phyloP scores from a whole-genome alignment of 2,797 vertebrate genomes.

The Pangasius mekongensis region DNA sequence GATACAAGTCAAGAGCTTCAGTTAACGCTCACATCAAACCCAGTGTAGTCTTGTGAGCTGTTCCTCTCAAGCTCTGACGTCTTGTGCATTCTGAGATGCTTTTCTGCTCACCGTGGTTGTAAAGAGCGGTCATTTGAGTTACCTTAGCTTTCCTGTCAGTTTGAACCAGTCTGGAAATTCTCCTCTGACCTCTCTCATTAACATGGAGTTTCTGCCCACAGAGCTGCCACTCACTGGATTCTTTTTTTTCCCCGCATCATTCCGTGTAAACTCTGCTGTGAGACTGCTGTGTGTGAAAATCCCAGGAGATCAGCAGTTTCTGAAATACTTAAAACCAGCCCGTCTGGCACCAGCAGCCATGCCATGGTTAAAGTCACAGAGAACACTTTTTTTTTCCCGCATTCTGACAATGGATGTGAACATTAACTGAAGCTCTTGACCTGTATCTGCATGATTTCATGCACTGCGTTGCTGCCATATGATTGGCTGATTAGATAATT shows the following conservation, averaged over 20 bases:
- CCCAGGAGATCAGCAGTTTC: background rate
- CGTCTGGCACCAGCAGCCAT: background rate
- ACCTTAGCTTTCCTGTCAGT: background rate
- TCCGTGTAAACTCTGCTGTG: background rate
- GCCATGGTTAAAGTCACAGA: background rate
- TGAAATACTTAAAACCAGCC: background rate
- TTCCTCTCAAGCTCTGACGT: background rate
- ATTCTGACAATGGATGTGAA: background rate
- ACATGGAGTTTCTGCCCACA: background rate
- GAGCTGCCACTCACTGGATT: background rate
- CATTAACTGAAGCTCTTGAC: background rate
- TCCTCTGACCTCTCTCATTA: slow-evolving; percentile 26
- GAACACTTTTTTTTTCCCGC: background rate
- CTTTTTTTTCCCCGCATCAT: background rate
- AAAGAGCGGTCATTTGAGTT: background rate
- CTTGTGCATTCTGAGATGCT: background rate
- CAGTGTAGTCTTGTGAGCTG: background rate
- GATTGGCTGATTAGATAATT: slow-evolving; percentile 3
- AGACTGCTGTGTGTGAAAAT: background rate
- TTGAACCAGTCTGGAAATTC: slow-evolving; percentile 17
- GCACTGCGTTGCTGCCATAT: background rate
- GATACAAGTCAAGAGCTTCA: background rate
- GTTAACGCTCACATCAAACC: slow-evolving; percentile 1
- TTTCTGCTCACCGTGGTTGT: background rate
- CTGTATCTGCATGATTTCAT: background rate